phyloP scores from a whole-genome alignment of 2,888 invertebrate species.

The Bombyx huttoni region DNA sequence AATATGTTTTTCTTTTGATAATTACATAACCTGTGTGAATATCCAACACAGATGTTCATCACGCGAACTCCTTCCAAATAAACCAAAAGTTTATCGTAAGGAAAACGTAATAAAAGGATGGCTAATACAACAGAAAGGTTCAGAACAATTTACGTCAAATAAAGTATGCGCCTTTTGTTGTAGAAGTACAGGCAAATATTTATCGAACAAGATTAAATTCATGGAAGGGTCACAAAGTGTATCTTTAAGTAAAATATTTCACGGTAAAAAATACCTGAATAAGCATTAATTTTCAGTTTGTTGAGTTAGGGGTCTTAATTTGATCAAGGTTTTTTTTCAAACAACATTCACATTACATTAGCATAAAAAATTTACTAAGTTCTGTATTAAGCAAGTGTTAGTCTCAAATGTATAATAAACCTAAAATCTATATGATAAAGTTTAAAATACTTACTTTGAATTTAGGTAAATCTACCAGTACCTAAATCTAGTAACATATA shows the following conservation, averaged over 20 bases:
- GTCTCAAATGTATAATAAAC: too few species aligned
- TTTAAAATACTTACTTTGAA: too few species aligned
- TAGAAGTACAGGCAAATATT: neutral
- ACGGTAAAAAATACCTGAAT: neutral
- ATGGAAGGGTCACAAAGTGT: neutral
- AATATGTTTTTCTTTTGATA: too few species aligned
- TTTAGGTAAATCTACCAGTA: too few species aligned
- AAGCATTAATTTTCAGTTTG: neutral
- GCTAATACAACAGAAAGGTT: conserved; percentile 2
- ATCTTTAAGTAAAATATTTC: neutral
- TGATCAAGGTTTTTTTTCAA: too few species aligned
- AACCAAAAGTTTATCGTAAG: neutral
- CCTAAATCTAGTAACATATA: too few species aligned
- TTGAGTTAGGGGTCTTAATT: neutral
- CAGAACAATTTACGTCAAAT: neutral
- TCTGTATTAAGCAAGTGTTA: too few species aligned
- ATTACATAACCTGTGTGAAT: neutral
- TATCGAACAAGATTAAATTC: neutral
- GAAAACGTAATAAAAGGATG: conserved; percentile 1
- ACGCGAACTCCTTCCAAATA: neutral
- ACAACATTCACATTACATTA: too few species aligned
- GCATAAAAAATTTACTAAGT: too few species aligned
- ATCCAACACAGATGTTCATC: neutral
- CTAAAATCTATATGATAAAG: too few species aligned
- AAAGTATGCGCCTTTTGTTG: neutral